Base-by-base conservation (phyloP, 2,113 vertebrate genomes). In the Cebidichthys violaceus region DNA sequence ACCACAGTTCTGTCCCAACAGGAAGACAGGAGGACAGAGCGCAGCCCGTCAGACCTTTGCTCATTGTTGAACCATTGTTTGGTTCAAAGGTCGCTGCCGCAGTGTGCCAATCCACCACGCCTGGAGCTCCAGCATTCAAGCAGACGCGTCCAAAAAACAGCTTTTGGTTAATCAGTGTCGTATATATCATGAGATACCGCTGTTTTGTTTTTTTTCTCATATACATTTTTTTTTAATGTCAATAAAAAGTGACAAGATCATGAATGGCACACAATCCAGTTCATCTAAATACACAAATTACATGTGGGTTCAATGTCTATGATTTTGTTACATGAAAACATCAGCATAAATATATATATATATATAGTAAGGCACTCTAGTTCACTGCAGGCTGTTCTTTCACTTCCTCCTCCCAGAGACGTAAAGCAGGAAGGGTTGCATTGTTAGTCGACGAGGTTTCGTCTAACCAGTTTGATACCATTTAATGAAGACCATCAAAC, bases 11-110 rank as follows among this genome's bases (percentile, higher is more conserved):
- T 71, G 73, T 55, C 41, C 61, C 59, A 55, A 69, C 70, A 47
- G 54, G 50, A 60, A 50, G 39, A 78, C 82, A 82, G 75, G 70
- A 78, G 82, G 69, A 41, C 39, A 41, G 39, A 50, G 6, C 43
- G 8, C 57, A 65, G 70, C 76, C 67, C 29, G 71, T 17, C 77
- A 66, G 79, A 70, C 72, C 72, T 84, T 43, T 69, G 50, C 27
- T 62, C 59, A 41, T 8, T 66, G 65, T 13, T 59, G 10, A 35
- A 35, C 11, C 52, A 52, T 29, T 60, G 68, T 82, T 64, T 73
- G 70, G 90, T 88, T 61, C 93, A 94, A 94, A 92, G 92, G 90
- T 92, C 68, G 66, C 15, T 14, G 1, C 37, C 65, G 66, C 33
- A 13, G 67, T 41, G 66, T 15, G 45, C 33, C 54, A 62, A 18